Evolutionary conservation across 1,140 invertebrate species (phyloP).

Genomic region (Zophobas atratus): DNA sequence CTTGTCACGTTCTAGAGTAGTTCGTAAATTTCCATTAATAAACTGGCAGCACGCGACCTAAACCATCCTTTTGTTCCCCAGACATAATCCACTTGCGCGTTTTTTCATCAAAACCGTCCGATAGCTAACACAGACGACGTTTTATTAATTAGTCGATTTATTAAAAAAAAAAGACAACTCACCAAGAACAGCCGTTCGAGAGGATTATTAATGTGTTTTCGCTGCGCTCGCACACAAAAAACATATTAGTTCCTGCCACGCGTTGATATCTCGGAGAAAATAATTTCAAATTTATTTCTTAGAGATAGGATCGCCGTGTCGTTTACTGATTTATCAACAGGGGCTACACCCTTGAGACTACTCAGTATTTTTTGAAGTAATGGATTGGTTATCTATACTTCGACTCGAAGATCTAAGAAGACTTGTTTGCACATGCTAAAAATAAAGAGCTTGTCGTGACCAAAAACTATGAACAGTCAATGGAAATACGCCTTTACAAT

Average conservation of each 20-base stretch:
- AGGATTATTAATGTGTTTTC: conserved; percentile 48
- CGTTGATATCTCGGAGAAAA: conserved; percentile 47
- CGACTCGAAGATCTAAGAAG: too few relatives aligned
- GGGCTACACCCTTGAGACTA: too few relatives aligned
- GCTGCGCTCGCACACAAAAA: conserved; percentile 44
- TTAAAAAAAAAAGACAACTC: conserved; percentile 47
- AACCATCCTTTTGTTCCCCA: conserved; percentile 2
- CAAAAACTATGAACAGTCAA: too few relatives aligned
- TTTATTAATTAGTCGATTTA: conserved; percentile 58
- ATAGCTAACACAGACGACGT: conserved; percentile 42
- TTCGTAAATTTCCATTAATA: conserved; percentile 50
- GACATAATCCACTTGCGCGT: background rate
- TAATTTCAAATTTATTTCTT: conserved; percentile 33
- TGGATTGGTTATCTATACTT: too few relatives aligned
- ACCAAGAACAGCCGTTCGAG: conserved; percentile 24
- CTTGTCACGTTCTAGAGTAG: conserved; percentile 41
- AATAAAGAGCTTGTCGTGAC: too few relatives aligned
- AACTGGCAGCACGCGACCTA: conserved; percentile 39
- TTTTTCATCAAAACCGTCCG: conserved; percentile 33
- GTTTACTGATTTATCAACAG: conserved; percentile 14
- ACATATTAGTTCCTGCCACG: conserved; percentile 52
- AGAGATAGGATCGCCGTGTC: conserved; percentile 44
- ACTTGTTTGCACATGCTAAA: too few relatives aligned
- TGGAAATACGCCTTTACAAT: too few relatives aligned
- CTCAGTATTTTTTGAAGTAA: too few relatives aligned